A percentile compares a stretch with the other conserved stretches of the same genome.
phyloP scores from a whole-genome alignment of 2,113 vertebrate species.

The Anguilla rostrata region DNA sequence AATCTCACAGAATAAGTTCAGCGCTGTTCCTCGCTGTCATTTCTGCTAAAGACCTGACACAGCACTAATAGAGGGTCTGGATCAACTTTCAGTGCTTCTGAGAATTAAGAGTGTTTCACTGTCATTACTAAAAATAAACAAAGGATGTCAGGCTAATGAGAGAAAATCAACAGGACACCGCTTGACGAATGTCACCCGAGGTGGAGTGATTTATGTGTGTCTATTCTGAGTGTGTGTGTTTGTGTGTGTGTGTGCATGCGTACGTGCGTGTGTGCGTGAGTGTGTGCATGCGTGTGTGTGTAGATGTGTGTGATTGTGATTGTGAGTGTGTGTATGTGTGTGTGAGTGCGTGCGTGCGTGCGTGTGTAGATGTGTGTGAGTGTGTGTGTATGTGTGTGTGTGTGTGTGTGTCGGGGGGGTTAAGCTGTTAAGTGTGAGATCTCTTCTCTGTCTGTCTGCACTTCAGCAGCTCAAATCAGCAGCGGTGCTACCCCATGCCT shows the following conservation, averaged over 20 bases:
- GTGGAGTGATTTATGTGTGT: conserved; percentile 15
- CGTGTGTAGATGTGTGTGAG: background rate
- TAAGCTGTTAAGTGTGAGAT: conserved; percentile 38
- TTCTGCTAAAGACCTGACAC: conserved; percentile 68
- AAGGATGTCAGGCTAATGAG: background rate
- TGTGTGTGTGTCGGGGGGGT: background rate
- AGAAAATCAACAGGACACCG: background rate
- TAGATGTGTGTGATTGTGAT: background rate
- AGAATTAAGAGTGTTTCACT: conserved; percentile 18
- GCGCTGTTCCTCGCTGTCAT: conserved; percentile 57
- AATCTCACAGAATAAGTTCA: conserved; percentile 62
- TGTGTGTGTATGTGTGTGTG: conserved; percentile 12
- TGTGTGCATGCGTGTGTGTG: too few relatives aligned
- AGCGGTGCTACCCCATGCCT: conserved; percentile 36
- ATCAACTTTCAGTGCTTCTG: conserved; percentile 49
- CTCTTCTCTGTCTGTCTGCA: conserved; percentile 66
- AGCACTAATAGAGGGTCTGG: conserved; percentile 61
- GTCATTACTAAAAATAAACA: conserved; percentile 56
- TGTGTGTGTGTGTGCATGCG: conserved; percentile 6
- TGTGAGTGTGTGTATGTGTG: background rate
- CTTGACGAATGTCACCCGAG: background rate
- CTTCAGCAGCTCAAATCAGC: conserved; percentile 48
- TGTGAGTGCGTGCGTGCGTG: too few relatives aligned
- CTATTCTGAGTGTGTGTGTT: conserved; percentile 9
- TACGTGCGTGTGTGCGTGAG: conserved; percentile 10